These are phyloP conservation scores for Enteromius trimaculatus DNA, from an alignment of 2,797 vertebrate genomes.

Conservation along the genomic window DNA sequence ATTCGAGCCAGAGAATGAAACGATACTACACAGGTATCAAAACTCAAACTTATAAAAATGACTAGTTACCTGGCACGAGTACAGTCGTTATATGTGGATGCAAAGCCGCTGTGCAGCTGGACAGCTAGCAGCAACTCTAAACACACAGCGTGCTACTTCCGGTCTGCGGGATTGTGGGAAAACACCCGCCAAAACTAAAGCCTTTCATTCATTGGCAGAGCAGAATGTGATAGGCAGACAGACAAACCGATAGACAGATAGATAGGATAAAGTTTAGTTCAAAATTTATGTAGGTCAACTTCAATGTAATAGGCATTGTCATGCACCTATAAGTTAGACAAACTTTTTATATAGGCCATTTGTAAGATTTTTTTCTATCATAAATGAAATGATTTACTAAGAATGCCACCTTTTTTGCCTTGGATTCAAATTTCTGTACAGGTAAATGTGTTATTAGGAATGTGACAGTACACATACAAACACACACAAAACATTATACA, in stretches of 20 bases:
- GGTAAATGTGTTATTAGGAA: not conserved
- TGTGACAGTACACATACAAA: not conserved
- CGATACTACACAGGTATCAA: not conserved
- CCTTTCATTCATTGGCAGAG: not conserved
- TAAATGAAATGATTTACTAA: not conserved
- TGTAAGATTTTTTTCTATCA: not conserved
- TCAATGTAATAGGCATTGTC: not conserved
- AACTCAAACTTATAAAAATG: not conserved
- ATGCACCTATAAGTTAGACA: not conserved
- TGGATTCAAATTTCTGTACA: not conserved
- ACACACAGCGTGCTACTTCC: slow-evolving; percentile 41
- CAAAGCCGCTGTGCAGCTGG: slow-evolving; percentile 1
- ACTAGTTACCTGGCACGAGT: slow-evolving; percentile 16
- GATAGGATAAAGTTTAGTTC: no score
- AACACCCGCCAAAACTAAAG: slow-evolving; percentile 41
- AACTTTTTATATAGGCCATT: not conserved
- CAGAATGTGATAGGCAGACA: not conserved
- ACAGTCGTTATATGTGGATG: not conserved
- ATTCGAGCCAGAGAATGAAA: not conserved
- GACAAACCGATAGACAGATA: no score
- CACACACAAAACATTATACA: slow-evolving; percentile 26
- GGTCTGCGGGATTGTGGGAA: slow-evolving; percentile 34
- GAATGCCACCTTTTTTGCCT: not conserved
- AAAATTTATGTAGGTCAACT: not conserved
- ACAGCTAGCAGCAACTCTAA: slow-evolving; percentile 27